A percentile compares a stretch with the other conserved stretches of the same genome.
Conservation (phyloP, 2,797 vertebrate genomes). For the Calcarius lapponicus region DNA sequence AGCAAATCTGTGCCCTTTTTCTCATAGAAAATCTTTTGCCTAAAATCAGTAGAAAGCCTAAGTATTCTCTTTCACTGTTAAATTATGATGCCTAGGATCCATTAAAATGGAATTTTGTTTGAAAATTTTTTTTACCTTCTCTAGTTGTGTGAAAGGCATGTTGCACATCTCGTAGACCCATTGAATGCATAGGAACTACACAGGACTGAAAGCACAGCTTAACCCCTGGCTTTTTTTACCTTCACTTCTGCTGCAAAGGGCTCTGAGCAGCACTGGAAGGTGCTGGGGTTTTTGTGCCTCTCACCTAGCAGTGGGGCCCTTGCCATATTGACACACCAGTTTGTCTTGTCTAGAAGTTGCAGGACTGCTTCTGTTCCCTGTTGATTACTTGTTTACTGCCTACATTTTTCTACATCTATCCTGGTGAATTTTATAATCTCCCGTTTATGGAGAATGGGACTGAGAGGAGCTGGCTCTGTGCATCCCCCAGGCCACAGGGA, state of each 20-base stretch:
- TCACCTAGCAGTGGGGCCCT: neutral
- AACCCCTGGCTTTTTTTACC: neutral
- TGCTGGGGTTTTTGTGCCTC: neutral
- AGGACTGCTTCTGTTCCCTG: neutral
- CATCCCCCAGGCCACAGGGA: neutral
- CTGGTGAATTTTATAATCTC: neutral
- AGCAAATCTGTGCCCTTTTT: neutral
- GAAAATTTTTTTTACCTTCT: neutral
- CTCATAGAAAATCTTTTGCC: neutral
- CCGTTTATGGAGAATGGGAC: neutral
- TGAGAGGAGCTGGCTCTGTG: neutral
- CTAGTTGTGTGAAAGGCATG: neutral
- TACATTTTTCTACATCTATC: neutral
- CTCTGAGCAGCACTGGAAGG: neutral
- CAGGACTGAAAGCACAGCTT: neutral
- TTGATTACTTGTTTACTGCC: neutral
- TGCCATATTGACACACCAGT: neutral
- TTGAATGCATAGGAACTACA: neutral
- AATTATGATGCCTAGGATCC: neutral
- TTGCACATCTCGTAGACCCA: fast-evolving
- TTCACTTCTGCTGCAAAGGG: neutral
- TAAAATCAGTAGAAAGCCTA: neutral
- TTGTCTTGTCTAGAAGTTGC: neutral
- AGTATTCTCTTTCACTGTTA: neutral
- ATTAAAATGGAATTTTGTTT: neutral